Base-by-base conservation (phyloP, 2,888 invertebrate genomes). In the Cetonia aurata region DNA sequence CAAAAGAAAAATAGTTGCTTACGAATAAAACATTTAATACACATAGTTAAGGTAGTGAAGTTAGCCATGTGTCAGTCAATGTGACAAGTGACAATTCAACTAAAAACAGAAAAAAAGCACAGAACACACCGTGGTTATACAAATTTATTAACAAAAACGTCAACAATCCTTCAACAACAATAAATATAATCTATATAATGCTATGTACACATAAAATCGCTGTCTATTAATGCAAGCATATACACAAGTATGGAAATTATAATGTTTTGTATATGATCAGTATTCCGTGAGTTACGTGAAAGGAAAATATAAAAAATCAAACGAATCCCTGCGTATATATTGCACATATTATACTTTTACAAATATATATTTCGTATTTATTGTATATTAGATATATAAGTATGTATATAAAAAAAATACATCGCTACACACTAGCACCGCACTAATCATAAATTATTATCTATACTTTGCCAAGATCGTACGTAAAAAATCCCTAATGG, bases 401-500 rank as follows among this genome's bases (percentile, higher is more conserved):
- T 37, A 37, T 37, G 6, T 37, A 8, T 37, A 37, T 9, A 37
- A 37, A 37, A 37, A 37, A 37, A 37, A 9, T 37, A 10, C 37
- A 37, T 37, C 8, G 10, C 37, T 8, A 3, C 6, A 37, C 8
- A 37, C 37, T 37, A 37, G 4, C 10, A 37, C 6, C 1, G 10
- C 8, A 37, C 37, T 37, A 37, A 1, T 6, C 9, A 52, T 15
- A 46, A 44, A 53, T 66, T 46, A 31, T 59, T 59, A 69, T 65
- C 67, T 74, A 56, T 74, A 74, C 67, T 70, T 75, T 52, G 74
- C 73, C 57, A 80, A 50, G 71, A 81, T 65, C 69, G 76, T 78
- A 74, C 91, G 84, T 31, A 93, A 85, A 8, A 87, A 82, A 68
- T 89, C 88, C 76, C 91, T 91, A 71, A 93, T 90, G 52, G 89